A percentile compares a stretch with the other conserved stretches of the same genome.
phyloP scores from a whole-genome alignment of 2,888 invertebrate genomes.

The Osedax frankpressi region DNA sequence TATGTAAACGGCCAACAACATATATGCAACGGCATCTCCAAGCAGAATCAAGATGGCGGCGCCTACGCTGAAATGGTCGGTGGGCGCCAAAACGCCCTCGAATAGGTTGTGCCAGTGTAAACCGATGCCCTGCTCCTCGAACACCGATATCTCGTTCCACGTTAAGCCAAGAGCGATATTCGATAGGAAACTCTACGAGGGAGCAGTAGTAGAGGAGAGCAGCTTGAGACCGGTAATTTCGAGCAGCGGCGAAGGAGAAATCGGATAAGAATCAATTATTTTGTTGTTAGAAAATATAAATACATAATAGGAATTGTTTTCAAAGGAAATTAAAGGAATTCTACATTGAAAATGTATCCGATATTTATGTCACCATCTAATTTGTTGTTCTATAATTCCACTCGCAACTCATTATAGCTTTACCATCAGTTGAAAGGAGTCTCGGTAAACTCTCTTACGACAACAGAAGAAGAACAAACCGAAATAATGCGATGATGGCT shows the following conservation, averaged over 20 bases:
- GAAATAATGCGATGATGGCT: background rate
- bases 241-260: background rate
- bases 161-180: constrained; percentile 72
- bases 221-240: background rate
- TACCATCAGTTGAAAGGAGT: too few species aligned
- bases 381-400: too few species aligned
- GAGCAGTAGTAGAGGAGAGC: background rate
- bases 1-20: constrained; percentile 52
- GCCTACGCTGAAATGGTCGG: constrained; percentile 54
- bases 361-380: too few species aligned
- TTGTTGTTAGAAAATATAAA: too few species aligned
- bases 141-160: constrained; percentile 60
- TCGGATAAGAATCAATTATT: too few species aligned
- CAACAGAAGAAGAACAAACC: too few species aligned
- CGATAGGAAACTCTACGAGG: constrained; percentile 59
- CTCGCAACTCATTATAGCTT: too few species aligned
- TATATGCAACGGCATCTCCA: constrained; percentile 55
- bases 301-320: too few species aligned
- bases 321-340: too few species aligned
- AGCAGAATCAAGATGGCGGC: constrained; percentile 59
- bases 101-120: constrained; percentile 53
- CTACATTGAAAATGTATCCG: too few species aligned
- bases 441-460: too few species aligned
- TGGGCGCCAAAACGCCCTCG: too few species aligned
- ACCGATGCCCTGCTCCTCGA: constrained; percentile 58